A percentile compares a stretch with the other conserved stretches of the same genome.
phyloP scores from a whole-genome alignment of 1,140 invertebrate genomes.

The Anoplolepis gracilipes region DNA sequence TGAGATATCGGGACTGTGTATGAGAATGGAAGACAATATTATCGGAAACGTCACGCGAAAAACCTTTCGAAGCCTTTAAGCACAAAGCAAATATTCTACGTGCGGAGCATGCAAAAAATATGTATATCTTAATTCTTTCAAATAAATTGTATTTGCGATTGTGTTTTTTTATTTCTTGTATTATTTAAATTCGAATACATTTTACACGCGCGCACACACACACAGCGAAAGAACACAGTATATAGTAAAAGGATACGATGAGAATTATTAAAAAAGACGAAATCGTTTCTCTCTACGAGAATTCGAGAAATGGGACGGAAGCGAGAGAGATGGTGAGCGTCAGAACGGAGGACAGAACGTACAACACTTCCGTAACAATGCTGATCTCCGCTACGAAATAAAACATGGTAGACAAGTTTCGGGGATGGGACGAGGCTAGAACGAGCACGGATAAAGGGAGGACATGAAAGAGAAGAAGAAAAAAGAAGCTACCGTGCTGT shows the following conservation, averaged over 20 bases:
- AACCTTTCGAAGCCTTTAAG: constrained; percentile 16
- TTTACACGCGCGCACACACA: too few relatives aligned
- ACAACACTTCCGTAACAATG: constrained; percentile 80
- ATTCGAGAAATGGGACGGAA: constrained; percentile 1
- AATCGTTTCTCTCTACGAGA: background rate
- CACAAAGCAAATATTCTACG: constrained; percentile 6
- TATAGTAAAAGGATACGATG: background rate
- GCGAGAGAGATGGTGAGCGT: background rate
- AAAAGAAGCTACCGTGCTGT: constrained; percentile 64
- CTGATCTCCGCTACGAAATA: constrained; percentile 78
- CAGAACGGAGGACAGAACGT: constrained; percentile 60
- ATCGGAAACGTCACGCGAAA: constrained; percentile 23
- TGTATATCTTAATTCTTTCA: background rate
- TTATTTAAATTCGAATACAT: background rate
- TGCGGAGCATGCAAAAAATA: background rate
- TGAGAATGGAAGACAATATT: constrained; percentile 5
- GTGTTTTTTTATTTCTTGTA: background rate
- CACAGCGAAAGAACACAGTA: background rate
- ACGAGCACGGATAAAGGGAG: constrained; percentile 37
- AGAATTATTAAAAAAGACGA: constrained; percentile 45
- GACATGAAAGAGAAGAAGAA: background rate
- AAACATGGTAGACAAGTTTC: constrained; percentile 67
- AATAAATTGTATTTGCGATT: constrained; percentile 2
- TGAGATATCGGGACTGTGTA: constrained; percentile 10
- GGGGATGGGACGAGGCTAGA: background rate